A percentile compares a stretch with the other conserved stretches of the same genome.
phyloP scores from a whole-genome alignment of 2,888 invertebrate genomes.

The Brenthis daphne region DNA sequence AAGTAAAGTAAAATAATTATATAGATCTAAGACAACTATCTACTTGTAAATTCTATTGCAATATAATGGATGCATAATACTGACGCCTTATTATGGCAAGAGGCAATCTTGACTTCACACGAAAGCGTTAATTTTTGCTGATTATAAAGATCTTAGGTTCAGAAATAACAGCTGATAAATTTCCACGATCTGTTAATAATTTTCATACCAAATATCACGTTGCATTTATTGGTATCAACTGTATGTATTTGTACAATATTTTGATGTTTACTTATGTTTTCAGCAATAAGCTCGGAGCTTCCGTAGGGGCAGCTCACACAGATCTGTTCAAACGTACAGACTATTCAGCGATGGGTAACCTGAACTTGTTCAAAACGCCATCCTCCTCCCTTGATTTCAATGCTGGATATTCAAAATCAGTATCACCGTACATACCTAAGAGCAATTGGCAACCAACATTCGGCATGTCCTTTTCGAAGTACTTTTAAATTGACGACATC shows the following conservation, averaged over 20 bases:
- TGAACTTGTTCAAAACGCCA: conserved; percentile 49
- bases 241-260: not conserved
- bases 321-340: conserved; percentile 48
- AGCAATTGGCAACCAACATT: conserved; percentile 46
- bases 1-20: conserved; percentile 31
- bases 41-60: not conserved
- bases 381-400: conserved; percentile 50
- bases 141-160: too few relatives aligned
- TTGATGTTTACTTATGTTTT: conserved; percentile 16
- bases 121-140: too few relatives aligned
- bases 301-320: conserved; percentile 46
- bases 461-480: conserved; percentile 41
- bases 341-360: conserved; percentile 48
- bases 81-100: too few relatives aligned
- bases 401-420: conserved; percentile 45
- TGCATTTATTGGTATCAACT: not conserved
- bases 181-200: not conserved
- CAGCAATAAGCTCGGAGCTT: conserved; percentile 50
- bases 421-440: conserved; percentile 47
- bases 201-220: not conserved
- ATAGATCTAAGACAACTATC: not conserved
- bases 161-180: too few relatives aligned
- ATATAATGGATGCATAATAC: too few relatives aligned
- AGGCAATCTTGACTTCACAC: too few relatives aligned
- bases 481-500: conserved; percentile 30